Base-by-base conservation (phyloP, 2,888 invertebrate genomes). In the Metellina segmentata region DNA sequence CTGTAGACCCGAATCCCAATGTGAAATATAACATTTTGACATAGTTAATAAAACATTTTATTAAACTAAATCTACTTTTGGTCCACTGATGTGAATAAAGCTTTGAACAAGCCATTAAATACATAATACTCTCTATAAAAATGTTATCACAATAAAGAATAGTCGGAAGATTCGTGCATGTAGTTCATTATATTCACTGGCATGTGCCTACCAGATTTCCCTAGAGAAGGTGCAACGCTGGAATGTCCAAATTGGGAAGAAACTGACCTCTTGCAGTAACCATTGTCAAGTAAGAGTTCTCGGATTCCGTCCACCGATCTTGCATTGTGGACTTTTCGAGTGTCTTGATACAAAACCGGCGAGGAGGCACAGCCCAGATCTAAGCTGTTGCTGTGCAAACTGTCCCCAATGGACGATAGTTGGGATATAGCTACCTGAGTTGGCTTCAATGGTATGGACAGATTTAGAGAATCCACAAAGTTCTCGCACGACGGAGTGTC, bases 401-500 rank as follows among this genome's bases (percentile, higher is more conserved):
- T 92, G 83, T 92, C 92, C 1, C 92, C 92, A n/a, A 90, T 92
- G 13, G 92, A 92, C 6, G 92, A 92, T 52, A 92, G 49, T 51
- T 92, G 92, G 0, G 90, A 90, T 74, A 91, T 83, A 52, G 82
- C 81, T 48, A 90, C 81, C 20, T 85, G 92, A 6, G 86, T 82
- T n/a, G 90, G 92, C 77, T 92, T 92, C n/a, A 92, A 70, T 1
- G 92, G 92, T 20, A 92, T 92, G 69, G 91, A 93, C 20, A 93
- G 48, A 19, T 91, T 91, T 19, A 91, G 75, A 20, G 93, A 93
- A 75, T 93, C 91, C 51, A 93, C 89, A 61, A 93, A 89, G 20
- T 91, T 90, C 19, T 91, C 90, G 61, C 90, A 87, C 13, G 92
- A 92, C 7, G 87, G 90, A 16, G 78, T 77, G 48, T 89, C 89